A percentile compares a stretch with the other conserved stretches of the same genome.
Conservation (phyloP, 2,888 invertebrate species). For the Eulithis testata region DNA sequence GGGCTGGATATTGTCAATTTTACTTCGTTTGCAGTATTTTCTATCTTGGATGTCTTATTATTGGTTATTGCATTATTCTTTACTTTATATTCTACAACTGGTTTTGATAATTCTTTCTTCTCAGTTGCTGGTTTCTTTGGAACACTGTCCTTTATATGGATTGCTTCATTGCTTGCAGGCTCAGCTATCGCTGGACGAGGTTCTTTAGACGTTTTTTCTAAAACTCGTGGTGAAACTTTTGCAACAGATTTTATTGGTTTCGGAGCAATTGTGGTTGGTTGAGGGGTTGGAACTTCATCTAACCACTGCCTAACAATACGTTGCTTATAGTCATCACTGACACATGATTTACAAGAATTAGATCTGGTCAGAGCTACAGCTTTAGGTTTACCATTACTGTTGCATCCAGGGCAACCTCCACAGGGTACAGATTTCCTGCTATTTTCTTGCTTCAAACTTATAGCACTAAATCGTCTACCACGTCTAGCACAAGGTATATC, state of each 20-base stretch:
- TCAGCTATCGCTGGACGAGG: slow-evolving; percentile 49
- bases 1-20: slow-evolving; percentile 29
- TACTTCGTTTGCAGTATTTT: slow-evolving; percentile 19
- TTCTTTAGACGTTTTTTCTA: slow-evolving; percentile 57
- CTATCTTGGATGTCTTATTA: slow-evolving; percentile 25
- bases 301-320: slow-evolving; percentile 91
- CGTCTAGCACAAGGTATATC: slow-evolving; percentile 78
- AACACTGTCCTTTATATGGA: slow-evolving; percentile 41
- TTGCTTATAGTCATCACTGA: slow-evolving; percentile 88
- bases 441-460: slow-evolving; percentile 86
- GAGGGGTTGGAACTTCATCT: slow-evolving; percentile 86
- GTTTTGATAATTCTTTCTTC: slow-evolving; percentile 31
- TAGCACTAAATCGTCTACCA: slow-evolving; percentile 82
- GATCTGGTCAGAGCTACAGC: slow-evolving; percentile 70
- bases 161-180: slow-evolving; percentile 45
- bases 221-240: slow-evolving; percentile 72
- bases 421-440: slow-evolving; percentile 84
- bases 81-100: slow-evolving; percentile 6
- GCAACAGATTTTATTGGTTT: slow-evolving; percentile 68
- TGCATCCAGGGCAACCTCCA: slow-evolving; percentile 88
- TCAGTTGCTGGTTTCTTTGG: slow-evolving; percentile 39
- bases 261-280: slow-evolving; percentile 41
- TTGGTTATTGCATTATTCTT: not conserved
- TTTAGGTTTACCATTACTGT: slow-evolving; percentile 63
- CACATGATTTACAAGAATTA: slow-evolving; percentile 84